These are phyloP conservation scores for Candoia aspera DNA, from an alignment of 2,113 vertebrate species.

Conservation along the genomic window DNA sequence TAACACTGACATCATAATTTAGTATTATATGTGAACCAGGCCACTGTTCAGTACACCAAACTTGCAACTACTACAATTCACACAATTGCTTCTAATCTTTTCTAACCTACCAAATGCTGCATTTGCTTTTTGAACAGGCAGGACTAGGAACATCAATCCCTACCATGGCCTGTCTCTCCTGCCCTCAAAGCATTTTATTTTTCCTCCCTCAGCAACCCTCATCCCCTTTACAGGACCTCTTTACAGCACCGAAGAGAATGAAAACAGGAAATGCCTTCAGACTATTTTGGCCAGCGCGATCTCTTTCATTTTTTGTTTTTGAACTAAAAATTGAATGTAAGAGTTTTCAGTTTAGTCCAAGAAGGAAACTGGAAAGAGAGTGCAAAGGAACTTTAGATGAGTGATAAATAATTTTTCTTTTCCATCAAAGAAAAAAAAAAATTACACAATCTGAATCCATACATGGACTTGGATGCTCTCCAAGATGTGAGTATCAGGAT, in stretches of 20 bases:
- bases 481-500: neutral
- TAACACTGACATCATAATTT: neutral
- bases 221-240: constrained; percentile 58
- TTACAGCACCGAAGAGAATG: constrained; percentile 44
- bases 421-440: neutral
- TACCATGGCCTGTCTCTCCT: fast-evolving
- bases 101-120: neutral
- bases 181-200: neutral
- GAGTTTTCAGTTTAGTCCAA: neutral
- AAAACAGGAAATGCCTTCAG: constrained; percentile 79
- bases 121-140: neutral
- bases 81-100: neutral
- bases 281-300: constrained; percentile 64
- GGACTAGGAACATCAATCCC: neutral
- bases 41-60: neutral
- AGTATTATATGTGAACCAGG: neutral
- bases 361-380: neutral
- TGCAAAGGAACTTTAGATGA: neutral
- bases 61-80: neutral
- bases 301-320: neutral
- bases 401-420: neutral
- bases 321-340: neutral
- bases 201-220: neutral
- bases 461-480: neutral
- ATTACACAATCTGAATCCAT: neutral